Evolutionary conservation across 2,888 invertebrate species (phyloP).

Genomic region (Xylocampa areola): DNA sequence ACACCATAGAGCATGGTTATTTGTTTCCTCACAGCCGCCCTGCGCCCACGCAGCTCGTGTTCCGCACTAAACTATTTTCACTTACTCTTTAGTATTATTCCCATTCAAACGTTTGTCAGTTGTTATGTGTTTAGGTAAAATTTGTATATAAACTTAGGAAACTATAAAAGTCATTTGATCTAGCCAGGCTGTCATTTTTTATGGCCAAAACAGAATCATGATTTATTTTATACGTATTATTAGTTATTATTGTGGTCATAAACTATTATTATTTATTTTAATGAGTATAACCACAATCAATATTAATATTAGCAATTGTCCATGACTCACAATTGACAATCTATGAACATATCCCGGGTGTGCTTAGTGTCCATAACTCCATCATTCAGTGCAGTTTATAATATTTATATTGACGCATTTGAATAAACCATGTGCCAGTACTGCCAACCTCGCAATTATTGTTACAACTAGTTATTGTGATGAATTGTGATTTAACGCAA

Average conservation of each 20-base stretch:
- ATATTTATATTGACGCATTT: conserved; percentile 15
- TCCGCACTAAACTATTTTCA: conserved; percentile 61
- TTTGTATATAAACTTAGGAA: conserved; percentile 17
- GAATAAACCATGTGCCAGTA: conserved; percentile 13
- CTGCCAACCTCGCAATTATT: conserved; percentile 29
- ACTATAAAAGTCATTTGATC: background rate
- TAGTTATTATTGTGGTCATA: conserved; percentile 2
- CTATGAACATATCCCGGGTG: conserved; percentile 27
- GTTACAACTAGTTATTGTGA: conserved; percentile 28
- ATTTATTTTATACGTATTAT: background rate
- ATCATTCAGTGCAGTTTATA: conserved; percentile 13
- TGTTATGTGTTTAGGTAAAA: conserved; percentile 26
- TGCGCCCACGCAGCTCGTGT: conserved; percentile 65
- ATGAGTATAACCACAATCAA: conserved; percentile 7
- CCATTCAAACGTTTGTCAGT: conserved; percentile 23
- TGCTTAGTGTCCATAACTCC: conserved; percentile 14
- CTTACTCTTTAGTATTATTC: conserved; percentile 50
- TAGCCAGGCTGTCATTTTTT: background rate
- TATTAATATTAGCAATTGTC: conserved; percentile 18
- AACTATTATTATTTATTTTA: conserved; percentile 10
- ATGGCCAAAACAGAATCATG: conserved; percentile 2
- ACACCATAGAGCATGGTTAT: conserved; percentile 65
- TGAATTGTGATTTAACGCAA: conserved; percentile 21
- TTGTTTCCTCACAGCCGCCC: conserved; percentile 64
- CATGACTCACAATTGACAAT: conserved; percentile 38